Base-by-base conservation (phyloP, 2,113 vertebrate species). In the Entosphenus tridentatus region DNA sequence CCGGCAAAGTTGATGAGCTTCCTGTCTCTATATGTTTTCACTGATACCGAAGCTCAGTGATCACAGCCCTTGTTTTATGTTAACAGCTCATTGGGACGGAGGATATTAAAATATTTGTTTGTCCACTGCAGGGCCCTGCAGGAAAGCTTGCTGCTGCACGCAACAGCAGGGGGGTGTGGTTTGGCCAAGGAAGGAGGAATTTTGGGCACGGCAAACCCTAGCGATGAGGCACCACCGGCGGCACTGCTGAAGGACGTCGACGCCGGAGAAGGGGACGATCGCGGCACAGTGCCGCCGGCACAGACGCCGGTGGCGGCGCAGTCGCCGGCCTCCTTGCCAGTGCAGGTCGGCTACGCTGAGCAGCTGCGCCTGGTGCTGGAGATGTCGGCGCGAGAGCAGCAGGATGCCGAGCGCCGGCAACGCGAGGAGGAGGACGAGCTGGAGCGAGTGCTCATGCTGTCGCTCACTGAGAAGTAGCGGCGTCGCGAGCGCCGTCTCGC, bases 331-430 rank as follows among this genome's bases (percentile, higher is more conserved):
- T 70, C 79, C 84, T 75, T 82, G 77, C 82, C 39, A 39, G 39
- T 39, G 6, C 39, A 39, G 39, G 39, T 39, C 39, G 86, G 83
- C 76, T 95, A 95, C 12, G 77, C 85, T 2, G 84, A 90, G 77
- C 90, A 96, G 80, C 82, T 96, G 70, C 85, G 86, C 14, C 74
- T 96, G 75, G 90, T 89, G 75, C 95, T 96, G 90, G 88, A 86
- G 73, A 80, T 96, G 72, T 96, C 92, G 0, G 87, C 88, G 0
- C 82, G 81, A 55, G 90, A 96, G 78, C 88, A 87, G 77, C 85
- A 86, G 73, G 87, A 87, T 74, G 83, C 83, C 10, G 82, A 88
- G 77, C 79, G 80, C 55, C 79, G 83, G 16, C 83, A 77, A 12
- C 82, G 79, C 62, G 86, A 76, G 74, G 90, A 96, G 74, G 88